These are phyloP conservation scores for Spodoptera littoralis DNA, from an alignment of 2,888 invertebrate genomes.

Conservation along the genomic window DNA sequence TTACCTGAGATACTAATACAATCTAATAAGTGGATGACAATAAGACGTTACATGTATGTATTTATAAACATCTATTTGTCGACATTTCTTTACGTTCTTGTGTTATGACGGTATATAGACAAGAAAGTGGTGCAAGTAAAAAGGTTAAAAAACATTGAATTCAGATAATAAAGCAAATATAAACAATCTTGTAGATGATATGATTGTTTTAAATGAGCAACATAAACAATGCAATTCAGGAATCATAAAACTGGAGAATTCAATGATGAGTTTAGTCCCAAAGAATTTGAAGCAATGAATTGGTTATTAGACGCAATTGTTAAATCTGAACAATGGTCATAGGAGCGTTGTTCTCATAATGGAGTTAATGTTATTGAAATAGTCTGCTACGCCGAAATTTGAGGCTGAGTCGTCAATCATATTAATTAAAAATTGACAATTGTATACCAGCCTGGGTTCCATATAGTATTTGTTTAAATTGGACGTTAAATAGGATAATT, in stretches of 20 bases:
- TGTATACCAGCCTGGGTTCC: slow-evolving; percentile 15
- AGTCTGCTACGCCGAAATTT: slow-evolving; percentile 10
- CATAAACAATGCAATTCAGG: slow-evolving; percentile 28
- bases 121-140: too few relatives aligned
- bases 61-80: too few relatives aligned
- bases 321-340: slow-evolving; percentile 26
- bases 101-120: too few relatives aligned
- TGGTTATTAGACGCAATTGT: slow-evolving; percentile 38
- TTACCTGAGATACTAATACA: too few relatives aligned
- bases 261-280: slow-evolving; percentile 28
- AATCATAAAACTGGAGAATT: slow-evolving; percentile 16
- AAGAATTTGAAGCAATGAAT: slow-evolving; percentile 38
- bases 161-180: too few relatives aligned
- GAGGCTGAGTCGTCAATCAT: slow-evolving; percentile 33
- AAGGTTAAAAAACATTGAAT: too few relatives aligned
- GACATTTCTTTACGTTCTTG: too few relatives aligned
- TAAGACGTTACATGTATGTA: too few relatives aligned
- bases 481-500: not conserved
- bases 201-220: not conserved
- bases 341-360: slow-evolving; percentile 38
- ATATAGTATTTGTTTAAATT: not conserved
- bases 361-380: slow-evolving; percentile 42
- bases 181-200: too few relatives aligned
- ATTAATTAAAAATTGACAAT: slow-evolving; percentile 34
- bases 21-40: too few relatives aligned